Conservation (phyloP, 2,113 vertebrate species). For the Coreoperca whiteheadi region DNA sequence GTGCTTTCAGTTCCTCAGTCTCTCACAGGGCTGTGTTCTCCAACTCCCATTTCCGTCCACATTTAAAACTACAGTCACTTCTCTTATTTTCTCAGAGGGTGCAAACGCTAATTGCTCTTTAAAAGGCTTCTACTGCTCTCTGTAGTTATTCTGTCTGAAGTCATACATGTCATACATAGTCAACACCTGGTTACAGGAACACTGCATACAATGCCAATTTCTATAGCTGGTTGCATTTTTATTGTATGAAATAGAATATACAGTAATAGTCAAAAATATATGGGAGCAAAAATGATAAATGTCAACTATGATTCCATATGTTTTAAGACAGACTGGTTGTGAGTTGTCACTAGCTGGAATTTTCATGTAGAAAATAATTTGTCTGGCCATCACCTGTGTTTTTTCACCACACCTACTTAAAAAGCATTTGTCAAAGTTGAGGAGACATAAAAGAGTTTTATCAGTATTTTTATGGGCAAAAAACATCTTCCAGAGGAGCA, state of each 20-base stretch:
- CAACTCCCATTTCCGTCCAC: neutral
- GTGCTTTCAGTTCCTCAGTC: neutral
- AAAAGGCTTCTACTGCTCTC: neutral
- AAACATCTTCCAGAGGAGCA: neutral
- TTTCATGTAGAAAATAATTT: conserved; percentile 2
- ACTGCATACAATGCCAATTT: neutral
- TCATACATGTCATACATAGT: neutral
- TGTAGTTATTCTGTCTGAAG: conserved; percentile 10
- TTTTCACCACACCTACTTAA: neutral
- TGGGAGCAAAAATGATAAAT: neutral
- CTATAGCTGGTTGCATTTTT: neutral
- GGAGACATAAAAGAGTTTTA: neutral
- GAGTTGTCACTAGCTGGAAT: neutral
- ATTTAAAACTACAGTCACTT: conserved; percentile 15
- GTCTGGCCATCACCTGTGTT: neutral
- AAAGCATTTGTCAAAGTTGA: conserved; percentile 1
- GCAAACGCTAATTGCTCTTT: neutral
- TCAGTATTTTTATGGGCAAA: neutral
- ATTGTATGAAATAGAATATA: neutral
- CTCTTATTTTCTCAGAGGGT: neutral
- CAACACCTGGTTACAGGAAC: neutral
- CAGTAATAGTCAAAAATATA: neutral
- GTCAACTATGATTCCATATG: neutral
- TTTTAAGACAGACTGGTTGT: neutral
- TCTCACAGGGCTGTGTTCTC: neutral